These are phyloP conservation scores for Anthonomus grandis DNA, from an alignment of 1,140 invertebrate species.

Conservation along the genomic window DNA sequence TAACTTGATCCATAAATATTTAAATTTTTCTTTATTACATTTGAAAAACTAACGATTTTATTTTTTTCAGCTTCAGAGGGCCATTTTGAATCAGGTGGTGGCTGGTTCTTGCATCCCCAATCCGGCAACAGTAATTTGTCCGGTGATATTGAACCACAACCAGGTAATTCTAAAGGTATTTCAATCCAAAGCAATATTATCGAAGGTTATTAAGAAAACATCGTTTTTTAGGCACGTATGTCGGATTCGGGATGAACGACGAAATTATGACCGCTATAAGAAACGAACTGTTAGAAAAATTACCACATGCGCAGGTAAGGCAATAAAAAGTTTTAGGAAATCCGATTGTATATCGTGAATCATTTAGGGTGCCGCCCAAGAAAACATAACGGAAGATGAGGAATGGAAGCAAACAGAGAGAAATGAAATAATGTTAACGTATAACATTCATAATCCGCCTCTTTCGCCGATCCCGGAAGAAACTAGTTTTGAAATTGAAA, in stretches of 20 bases:
- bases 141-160: slow-evolving; percentile 36
- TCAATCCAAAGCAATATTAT: background rate
- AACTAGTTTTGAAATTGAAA: slow-evolving; percentile 47
- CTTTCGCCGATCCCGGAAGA: slow-evolving; percentile 65
- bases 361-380: slow-evolving; percentile 12
- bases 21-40: no score
- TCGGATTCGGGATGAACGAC: slow-evolving; percentile 62
- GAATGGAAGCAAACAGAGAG: slow-evolving; percentile 41
- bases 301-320: slow-evolving; percentile 62
- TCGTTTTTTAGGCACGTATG: slow-evolving; percentile 51
- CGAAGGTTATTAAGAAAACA: no score
- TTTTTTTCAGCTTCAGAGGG: slow-evolving; percentile 1
- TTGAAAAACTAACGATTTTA: slow-evolving; percentile 1
- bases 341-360: background rate
- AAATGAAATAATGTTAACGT: slow-evolving; percentile 51
- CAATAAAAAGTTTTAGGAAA: background rate
- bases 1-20: no score
- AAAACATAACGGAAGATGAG: slow-evolving; percentile 37
- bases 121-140: slow-evolving; percentile 32
- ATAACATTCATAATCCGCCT: slow-evolving; percentile 57
- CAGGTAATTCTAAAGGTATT: slow-evolving; percentile 28
- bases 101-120: slow-evolving; percentile 53
- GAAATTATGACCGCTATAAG: slow-evolving; percentile 67
- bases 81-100: slow-evolving; percentile 38
- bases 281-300: slow-evolving; percentile 66